These are phyloP conservation scores for Atta texana DNA, from an alignment of 1,140 invertebrate genomes.

Conservation along the genomic window DNA sequence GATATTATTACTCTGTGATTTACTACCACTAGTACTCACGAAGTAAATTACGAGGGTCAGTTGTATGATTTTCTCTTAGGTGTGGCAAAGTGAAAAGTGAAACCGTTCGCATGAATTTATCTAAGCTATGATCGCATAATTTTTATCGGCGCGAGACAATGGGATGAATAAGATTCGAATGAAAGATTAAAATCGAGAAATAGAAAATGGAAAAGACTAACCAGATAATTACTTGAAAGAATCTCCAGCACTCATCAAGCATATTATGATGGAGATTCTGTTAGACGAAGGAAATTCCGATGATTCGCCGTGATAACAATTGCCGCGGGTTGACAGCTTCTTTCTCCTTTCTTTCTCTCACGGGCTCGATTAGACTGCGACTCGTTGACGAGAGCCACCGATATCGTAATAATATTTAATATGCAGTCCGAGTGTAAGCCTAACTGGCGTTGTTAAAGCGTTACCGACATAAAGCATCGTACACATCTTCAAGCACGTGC, in stretches of 20 bases:
- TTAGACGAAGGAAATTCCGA: constrained; percentile 51
- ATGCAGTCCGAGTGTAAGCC: constrained; percentile 63
- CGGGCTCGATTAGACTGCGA: constrained; percentile 34
- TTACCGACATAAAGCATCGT: constrained; percentile 69
- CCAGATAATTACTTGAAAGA: not conserved
- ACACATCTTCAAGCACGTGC: constrained; percentile 62
- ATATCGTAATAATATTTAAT: constrained; percentile 74
- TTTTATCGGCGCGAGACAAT: constrained; percentile 11
- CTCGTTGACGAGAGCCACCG: constrained; percentile 37
- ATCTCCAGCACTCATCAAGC: not conserved
- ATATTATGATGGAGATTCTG: constrained; percentile 25
- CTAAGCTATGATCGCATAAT: not conserved
- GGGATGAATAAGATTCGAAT: constrained; percentile 1
- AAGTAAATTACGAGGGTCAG: constrained; percentile 16
- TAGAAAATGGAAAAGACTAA: constrained; percentile 38
- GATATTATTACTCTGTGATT: constrained; percentile 17
- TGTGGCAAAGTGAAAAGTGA: constrained; percentile 15
- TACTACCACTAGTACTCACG: not conserved
- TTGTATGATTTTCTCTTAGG: constrained; percentile 4
- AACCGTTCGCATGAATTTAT: not conserved
- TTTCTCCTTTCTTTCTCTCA: not conserved
- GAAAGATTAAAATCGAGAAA: not conserved
- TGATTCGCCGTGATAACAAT: constrained; percentile 24
- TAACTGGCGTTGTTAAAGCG: constrained; percentile 55
- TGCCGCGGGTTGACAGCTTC: constrained; percentile 25